Percentiles rank a stretch among this genome's conserved stretches.
Conservation (phyloP, 2,797 vertebrate genomes). For the Fratercula arctica region DNA sequence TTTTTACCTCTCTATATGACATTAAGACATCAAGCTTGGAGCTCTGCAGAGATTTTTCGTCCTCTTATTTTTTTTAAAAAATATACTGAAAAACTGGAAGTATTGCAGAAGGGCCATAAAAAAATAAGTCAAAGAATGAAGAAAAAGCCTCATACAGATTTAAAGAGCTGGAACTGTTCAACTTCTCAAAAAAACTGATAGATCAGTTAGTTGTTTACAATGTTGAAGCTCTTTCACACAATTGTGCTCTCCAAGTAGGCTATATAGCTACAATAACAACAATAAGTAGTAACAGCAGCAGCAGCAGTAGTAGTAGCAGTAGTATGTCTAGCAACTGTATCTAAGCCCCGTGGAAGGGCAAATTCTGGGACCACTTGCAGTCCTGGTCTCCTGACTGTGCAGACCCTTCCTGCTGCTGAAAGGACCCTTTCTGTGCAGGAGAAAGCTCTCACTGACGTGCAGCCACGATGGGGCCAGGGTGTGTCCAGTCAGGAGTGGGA, state of each 20-base stretch:
- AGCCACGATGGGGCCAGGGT: rapidly evolving
- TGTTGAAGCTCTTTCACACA: neutral
- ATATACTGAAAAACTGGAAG: neutral
- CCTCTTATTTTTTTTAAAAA: neutral
- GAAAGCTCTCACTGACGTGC: neutral
- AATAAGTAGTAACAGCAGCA: neutral
- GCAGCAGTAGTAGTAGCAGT: neutral
- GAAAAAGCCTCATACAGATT: neutral
- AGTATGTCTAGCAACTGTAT: neutral
- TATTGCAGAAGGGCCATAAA: neutral
- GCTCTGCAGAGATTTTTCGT: neutral
- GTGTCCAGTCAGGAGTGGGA: neutral
- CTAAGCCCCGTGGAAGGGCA: neutral
- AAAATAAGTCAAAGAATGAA: neutral
- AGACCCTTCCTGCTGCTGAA: neutral
- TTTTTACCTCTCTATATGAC: neutral
- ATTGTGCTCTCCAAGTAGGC: neutral
- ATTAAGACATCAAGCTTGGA: neutral
- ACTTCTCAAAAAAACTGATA: neutral
- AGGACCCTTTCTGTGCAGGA: neutral
- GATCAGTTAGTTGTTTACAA: neutral
- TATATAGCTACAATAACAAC: neutral
- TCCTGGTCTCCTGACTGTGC: no score
- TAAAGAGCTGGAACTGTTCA: neutral
- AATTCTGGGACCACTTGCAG: no score